These are phyloP conservation scores for Iguana delicatissima DNA, from an alignment of 2,797 vertebrate species.

Conservation along the genomic window DNA sequence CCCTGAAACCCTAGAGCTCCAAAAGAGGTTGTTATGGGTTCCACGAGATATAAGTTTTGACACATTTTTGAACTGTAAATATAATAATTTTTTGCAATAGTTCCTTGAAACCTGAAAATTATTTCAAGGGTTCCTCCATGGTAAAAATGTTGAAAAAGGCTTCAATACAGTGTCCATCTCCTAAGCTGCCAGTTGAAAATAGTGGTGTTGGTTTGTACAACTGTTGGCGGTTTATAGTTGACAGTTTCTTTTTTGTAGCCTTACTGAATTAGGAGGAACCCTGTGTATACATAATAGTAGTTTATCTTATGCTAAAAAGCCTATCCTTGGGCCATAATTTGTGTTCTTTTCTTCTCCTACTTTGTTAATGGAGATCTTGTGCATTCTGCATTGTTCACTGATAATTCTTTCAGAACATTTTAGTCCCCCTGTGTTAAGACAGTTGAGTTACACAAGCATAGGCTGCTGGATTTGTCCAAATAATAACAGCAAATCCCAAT, in stretches of 20 bases:
- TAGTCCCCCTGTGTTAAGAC: neutral
- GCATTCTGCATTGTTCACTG: neutral
- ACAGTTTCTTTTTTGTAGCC: neutral
- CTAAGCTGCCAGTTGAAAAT: neutral
- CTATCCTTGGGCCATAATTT: neutral
- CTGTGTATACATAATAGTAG: neutral
- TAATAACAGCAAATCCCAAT: neutral
- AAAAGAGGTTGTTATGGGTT: no score
- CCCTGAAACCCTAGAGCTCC: no score
- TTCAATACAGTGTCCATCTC: neutral
- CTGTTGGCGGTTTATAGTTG: neutral
- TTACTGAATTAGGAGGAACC: neutral
- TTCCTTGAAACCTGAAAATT: no score
- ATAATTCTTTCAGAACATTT: neutral
- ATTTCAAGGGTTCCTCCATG: no score
- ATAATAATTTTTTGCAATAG: no score
- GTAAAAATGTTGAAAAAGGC: no score
- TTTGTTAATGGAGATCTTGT: neutral
- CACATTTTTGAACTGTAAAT: no score
- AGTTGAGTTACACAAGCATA: neutral
- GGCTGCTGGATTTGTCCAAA: neutral
- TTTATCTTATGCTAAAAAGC: neutral
- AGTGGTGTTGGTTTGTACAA: neutral
- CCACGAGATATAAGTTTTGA: no score
- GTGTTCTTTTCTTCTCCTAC: neutral